phyloP scores from a whole-genome alignment of 2,888 invertebrate species.

The Pterobdella sp. region DNA sequence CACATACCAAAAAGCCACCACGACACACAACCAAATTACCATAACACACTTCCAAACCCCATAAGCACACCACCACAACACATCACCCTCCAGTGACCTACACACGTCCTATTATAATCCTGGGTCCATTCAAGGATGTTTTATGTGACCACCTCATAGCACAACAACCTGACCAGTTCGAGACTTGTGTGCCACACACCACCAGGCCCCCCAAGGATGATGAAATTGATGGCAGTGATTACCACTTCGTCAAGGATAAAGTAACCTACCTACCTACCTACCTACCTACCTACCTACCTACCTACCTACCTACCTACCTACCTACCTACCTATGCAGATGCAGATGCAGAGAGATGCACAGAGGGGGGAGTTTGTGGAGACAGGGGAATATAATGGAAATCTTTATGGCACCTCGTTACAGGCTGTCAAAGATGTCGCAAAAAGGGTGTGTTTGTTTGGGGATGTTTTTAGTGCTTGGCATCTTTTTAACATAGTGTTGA shows the following conservation, averaged over 20 bases:
- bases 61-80: too few relatives aligned
- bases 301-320: too few relatives aligned
- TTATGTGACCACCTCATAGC: constrained; percentile 98
- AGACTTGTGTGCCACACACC: constrained; percentile 94
- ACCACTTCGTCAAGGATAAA: constrained; percentile 97
- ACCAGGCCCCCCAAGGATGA: constrained; percentile 90
- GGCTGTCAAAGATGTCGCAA: constrained; percentile 90
- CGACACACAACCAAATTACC: not conserved
- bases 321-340: constrained; percentile 73
- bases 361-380: constrained; percentile 97
- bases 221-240: constrained; percentile 94
- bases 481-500: too few relatives aligned
- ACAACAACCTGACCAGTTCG: constrained; percentile 95
- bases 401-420: constrained; percentile 97
- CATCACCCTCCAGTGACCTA: constrained; percentile 56
- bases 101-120: constrained; percentile 92
- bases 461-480: too few relatives aligned
- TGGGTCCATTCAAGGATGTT: constrained; percentile 95
- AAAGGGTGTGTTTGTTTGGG: constrained; percentile 57
- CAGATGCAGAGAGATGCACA: constrained; percentile 81
- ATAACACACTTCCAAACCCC: not conserved
- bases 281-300: too few relatives aligned
- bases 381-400: constrained; percentile 99
- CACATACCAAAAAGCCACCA: not conserved
- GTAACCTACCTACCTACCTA: too few relatives aligned